Conservation (phyloP, 2,113 vertebrate genomes). For the Grammatotria lemairii region DNA sequence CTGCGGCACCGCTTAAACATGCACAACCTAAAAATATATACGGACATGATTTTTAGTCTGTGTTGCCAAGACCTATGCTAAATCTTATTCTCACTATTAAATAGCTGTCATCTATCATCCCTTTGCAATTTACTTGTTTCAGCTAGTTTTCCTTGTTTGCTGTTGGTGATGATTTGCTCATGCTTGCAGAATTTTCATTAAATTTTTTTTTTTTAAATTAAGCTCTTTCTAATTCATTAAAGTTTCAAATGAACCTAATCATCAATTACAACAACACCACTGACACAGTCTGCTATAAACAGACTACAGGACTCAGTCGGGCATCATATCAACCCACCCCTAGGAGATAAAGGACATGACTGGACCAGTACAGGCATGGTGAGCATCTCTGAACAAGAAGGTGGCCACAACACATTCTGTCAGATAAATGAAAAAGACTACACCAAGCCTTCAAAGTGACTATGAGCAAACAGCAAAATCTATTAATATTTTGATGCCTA, state of each 20-base stretch:
- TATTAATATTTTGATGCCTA: background rate
- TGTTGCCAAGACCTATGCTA: background rate
- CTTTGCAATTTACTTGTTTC: background rate
- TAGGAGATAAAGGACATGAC: background rate
- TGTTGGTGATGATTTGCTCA: background rate
- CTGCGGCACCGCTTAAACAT: rapidly evolving
- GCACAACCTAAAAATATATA: background rate
- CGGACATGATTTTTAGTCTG: background rate
- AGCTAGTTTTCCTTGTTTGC: background rate
- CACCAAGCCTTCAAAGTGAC: background rate
- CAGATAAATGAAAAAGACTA: background rate
- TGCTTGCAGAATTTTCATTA: background rate
- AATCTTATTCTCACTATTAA: background rate
- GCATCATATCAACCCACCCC: background rate
- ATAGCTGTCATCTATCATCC: background rate
- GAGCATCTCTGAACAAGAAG: background rate
- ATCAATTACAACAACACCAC: background rate
- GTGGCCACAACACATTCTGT: background rate
- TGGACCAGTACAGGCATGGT: background rate
- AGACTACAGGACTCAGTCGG: too few species aligned
- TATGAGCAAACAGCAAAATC: background rate
- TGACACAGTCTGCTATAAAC: background rate
- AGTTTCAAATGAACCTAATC: background rate
- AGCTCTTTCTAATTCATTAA: background rate
- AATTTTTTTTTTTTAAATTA: background rate